Evolutionary conservation across 1,140 invertebrate species (phyloP).

Genomic region (Sycophila sp.): DNA sequence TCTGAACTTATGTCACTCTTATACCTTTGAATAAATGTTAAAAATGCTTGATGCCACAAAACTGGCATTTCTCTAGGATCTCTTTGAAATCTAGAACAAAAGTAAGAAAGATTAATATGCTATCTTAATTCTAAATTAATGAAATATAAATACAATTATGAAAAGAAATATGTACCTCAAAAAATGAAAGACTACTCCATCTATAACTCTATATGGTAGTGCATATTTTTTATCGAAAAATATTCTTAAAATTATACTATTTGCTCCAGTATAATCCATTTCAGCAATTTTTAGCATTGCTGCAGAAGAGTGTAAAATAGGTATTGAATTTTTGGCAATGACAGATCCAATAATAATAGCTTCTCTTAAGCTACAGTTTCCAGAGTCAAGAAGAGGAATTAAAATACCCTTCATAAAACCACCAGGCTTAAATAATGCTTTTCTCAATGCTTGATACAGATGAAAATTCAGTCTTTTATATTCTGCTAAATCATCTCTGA

Average conservation of each 20-base stretch:
- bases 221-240: slow-evolving; percentile 99
- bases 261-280: slow-evolving; percentile 98
- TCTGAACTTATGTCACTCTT: slow-evolving; percentile 94
- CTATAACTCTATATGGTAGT: slow-evolving; percentile 93
- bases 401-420: slow-evolving; percentile 99
- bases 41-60: slow-evolving; percentile 94
- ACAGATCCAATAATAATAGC: slow-evolving; percentile 95
- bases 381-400: slow-evolving; percentile 89
- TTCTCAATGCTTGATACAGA: slow-evolving; percentile 92
- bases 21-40: slow-evolving; percentile 95
- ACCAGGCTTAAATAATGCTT: slow-evolving; percentile 95
- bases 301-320: slow-evolving; percentile 95
- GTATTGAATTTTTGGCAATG: slow-evolving; percentile 90
- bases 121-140: neutral
- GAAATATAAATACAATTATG: slow-evolving; percentile 19
- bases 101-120: neutral
- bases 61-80: slow-evolving; percentile 90
- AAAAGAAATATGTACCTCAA: slow-evolving; percentile 71
- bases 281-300: slow-evolving; percentile 95
- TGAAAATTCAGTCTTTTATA: slow-evolving; percentile 98
- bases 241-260: slow-evolving; percentile 93
- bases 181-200: slow-evolving; percentile 97
- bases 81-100: slow-evolving; percentile 79
- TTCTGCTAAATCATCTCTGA: slow-evolving; percentile 94
- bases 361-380: slow-evolving; percentile 93